phyloP scores from a whole-genome alignment of 1,140 invertebrate genomes.

The Phocides pigmalion region DNA sequence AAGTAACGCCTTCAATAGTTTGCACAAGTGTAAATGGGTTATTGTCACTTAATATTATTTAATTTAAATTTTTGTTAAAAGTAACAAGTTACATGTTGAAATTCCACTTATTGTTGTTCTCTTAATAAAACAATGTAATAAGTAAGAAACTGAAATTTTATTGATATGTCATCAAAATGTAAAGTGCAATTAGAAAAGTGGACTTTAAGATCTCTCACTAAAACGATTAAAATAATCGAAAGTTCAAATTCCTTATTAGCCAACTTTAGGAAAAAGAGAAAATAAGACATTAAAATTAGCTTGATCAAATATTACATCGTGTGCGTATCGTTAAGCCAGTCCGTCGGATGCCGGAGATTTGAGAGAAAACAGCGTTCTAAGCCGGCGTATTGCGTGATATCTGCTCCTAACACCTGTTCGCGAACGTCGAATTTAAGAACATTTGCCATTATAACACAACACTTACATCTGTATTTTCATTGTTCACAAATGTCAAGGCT shows the following conservation, averaged over 20 bases:
- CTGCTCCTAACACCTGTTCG: conserved; percentile 58
- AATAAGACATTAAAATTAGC: conserved; percentile 55
- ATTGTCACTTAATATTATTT: conserved; percentile 7
- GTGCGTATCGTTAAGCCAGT: conserved; percentile 60
- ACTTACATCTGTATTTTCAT: conserved; percentile 53
- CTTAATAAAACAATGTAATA: too few species aligned
- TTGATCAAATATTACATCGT: conserved; percentile 70
- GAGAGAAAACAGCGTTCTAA: conserved; percentile 65
- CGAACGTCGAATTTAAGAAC: conserved; percentile 52
- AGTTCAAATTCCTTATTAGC: neutral
- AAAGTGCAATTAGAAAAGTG: neutral
- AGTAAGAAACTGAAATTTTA: too few species aligned
- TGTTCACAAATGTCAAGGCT: conserved; percentile 64
- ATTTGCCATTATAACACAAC: conserved; percentile 45
- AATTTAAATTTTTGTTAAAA: neutral
- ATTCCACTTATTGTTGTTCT: neutral
- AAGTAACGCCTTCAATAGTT: conserved; percentile 6
- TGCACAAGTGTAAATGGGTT: conserved; percentile 19
- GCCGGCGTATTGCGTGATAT: conserved; percentile 59
- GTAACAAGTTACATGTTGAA: neutral
- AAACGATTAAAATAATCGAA: too few species aligned
- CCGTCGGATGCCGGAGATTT: conserved; percentile 49
- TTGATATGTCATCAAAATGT: too few species aligned
- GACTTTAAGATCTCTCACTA: neutral
- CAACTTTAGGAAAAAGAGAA: conserved; percentile 51